Base-by-base conservation (phyloP, 2,888 invertebrate genomes). In the Chesias legatella region DNA sequence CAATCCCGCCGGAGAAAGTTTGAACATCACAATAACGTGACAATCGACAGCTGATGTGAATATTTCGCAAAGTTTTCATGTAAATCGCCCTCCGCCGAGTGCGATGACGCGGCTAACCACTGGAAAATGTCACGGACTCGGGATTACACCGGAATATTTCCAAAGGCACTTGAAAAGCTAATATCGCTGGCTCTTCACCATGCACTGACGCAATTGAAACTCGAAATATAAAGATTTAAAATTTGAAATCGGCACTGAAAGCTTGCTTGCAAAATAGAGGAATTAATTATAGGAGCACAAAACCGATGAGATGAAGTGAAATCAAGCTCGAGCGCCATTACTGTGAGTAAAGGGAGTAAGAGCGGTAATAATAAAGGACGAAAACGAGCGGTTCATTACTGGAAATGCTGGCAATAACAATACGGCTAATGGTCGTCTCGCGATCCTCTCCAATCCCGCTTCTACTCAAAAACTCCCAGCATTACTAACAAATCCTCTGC, bases 351-450 rank as follows among this genome's bases (percentile, higher is more conserved):
- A 76, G 73, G 65, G 75, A 76, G 69, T 64, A 58, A 69, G 76
- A 81, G 71, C 78, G 74, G 79, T 64, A 65, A 79, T 82, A 82
- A 80, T 80, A 79, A 75, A 78, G 77, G 72, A 79, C 76, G 83
- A 79, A 79, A 85, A 85, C 80, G 85, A 80, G 77, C 81, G 74
- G 68, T 83, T 85, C 82, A 86, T 88, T 85, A 84, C 84, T 67
- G 71, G 59, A 66, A 82, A 82, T 79, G 78, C 73, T 65, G 76
- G 81, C 73, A 81, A 86, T 88, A 88, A 86, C 86, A 88, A 86
- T 86, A 83, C 79, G 68, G 73, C 74, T 85, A 88, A 88, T 83
- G 79, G 82, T 61, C 61, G 73, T 69, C 66, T 64, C 57, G 78
- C 76, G 73, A 82, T 79, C 74, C 65, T 75, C 77, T 77, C 74